Evolutionary conservation across 2,113 vertebrate genomes (phyloP).

Genomic region (Bubalus kerabau): DNA sequence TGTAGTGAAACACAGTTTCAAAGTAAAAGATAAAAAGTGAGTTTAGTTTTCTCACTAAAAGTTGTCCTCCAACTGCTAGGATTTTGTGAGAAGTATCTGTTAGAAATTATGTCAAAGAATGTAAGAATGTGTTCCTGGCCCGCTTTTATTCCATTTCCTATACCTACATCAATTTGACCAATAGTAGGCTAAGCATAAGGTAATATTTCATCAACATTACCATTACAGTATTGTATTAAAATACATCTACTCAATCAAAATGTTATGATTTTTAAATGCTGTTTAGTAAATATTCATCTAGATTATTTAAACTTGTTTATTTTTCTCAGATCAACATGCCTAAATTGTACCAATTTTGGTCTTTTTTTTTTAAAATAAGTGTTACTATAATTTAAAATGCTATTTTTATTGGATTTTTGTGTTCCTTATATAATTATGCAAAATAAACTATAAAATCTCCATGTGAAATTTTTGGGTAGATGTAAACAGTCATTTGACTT

Average conservation of each 20-base stretch:
- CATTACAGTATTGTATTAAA: not conserved
- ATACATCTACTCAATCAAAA: not conserved
- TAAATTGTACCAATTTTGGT: not conserved
- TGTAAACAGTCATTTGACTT: not conserved
- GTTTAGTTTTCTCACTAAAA: not conserved
- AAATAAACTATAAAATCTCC: not conserved
- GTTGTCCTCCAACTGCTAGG: not conserved
- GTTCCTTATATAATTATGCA: not conserved
- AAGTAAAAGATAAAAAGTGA: not conserved
- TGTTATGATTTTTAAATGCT: not conserved
- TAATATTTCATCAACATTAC: not conserved
- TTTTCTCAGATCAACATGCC: not conserved
- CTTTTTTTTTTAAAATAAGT: not conserved
- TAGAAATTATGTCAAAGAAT: not conserved
- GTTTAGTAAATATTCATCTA: not conserved
- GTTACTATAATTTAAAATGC: not conserved
- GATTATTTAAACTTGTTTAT: not conserved
- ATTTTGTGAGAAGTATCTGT: not conserved
- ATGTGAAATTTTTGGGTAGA: not conserved
- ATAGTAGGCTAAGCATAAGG: not conserved
- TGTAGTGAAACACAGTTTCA: not conserved
- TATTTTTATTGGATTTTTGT: not conserved
- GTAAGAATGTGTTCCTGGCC: not conserved
- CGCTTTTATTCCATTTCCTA: accelerated
- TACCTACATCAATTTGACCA: not conserved